Base-by-base conservation (phyloP, 1,140 invertebrate species). In the Diabrotica virgifera region DNA sequence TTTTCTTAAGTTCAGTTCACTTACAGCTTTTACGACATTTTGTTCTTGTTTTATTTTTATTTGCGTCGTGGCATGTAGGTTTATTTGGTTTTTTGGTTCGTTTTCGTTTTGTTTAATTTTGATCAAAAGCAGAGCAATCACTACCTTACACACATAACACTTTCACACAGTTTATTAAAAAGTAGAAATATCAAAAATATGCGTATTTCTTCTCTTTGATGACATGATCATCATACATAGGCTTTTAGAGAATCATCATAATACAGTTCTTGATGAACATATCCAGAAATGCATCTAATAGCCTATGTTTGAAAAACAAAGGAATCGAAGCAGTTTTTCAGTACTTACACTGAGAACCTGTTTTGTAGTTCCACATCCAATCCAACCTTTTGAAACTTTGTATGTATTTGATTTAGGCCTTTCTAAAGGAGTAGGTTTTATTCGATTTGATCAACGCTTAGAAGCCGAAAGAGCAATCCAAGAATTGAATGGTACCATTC, bases 361-460 rank as follows among this genome's bases (percentile, higher is more conserved):
- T 54, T 54, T 54, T 46, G n/a, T 54, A 5, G 52, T 54, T 54
- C 52, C 52, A 12, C 8, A 54, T 35, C 12, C 9, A 54, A 35
- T n/a, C 3, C 9, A 54, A 54, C 12, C 12, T 54, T 35, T 9
- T 35, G 2, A 54, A 54, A 12, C n/a, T 53, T 0, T 12, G 46
- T 11, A 51, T 13, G 59, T 61, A n/a, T 53, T 61, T 13, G 9
- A 38, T n/a, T 59, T 60, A 93, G 96, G 96, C 76, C 85, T 98
- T 73, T 99, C 97, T 59, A 99, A 99, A 85, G 97, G 97, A 66
- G 97, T 99, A 67, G 97, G 97, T 55, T 99, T 99, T 83, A 98
- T 99, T 74, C 88, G 97, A 67, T 99, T 99, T 82, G 97, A 99
- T 82, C 95, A 98, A 80, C 90, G 96, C 64, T 87, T 93, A 70